These are phyloP conservation scores for Hydropotes inermis DNA, from an alignment of 2,113 vertebrate genomes.

Conservation along the genomic window DNA sequence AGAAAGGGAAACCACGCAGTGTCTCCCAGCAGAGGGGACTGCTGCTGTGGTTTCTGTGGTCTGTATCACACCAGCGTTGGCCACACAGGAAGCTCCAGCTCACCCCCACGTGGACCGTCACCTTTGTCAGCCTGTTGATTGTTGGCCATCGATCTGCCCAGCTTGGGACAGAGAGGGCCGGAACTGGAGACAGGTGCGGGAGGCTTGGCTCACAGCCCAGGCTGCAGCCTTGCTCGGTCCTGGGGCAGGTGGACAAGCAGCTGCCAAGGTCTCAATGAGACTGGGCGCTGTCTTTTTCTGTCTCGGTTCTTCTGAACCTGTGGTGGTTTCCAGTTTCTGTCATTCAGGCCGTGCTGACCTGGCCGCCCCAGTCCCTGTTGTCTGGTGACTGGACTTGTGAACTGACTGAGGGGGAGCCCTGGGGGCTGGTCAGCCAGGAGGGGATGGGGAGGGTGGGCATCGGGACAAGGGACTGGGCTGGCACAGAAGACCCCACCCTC, in stretches of 20 bases:
- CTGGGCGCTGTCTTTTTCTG: neutral
- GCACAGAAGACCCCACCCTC: neutral
- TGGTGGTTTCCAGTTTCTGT: too few species aligned
- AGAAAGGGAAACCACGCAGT: neutral
- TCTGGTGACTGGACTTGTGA: neutral
- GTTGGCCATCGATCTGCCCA: neutral
- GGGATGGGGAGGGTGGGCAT: fast-evolving
- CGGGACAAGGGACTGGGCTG: neutral
- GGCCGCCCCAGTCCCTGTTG: neutral
- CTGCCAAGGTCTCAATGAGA: neutral
- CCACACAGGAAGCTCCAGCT: neutral
- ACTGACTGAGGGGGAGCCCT: neutral
- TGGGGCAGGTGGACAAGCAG: neutral
- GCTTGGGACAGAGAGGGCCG: neutral
- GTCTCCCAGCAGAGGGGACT: neutral
- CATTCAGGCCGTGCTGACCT: neutral
- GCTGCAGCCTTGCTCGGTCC: neutral
- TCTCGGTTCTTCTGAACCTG: neutral
- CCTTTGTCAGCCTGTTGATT: too few species aligned
- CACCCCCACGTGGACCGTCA: fast-evolving
- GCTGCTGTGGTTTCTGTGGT: neutral
- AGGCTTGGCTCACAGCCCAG: fast-evolving
- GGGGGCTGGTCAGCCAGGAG: neutral
- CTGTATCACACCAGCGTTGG: fast-evolving
- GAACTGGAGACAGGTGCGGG: neutral